Percentiles rank a stretch among this genome's conserved stretches.
phyloP scores from a whole-genome alignment of 2,113 vertebrate genomes.

The Cepphus grylle region DNA sequence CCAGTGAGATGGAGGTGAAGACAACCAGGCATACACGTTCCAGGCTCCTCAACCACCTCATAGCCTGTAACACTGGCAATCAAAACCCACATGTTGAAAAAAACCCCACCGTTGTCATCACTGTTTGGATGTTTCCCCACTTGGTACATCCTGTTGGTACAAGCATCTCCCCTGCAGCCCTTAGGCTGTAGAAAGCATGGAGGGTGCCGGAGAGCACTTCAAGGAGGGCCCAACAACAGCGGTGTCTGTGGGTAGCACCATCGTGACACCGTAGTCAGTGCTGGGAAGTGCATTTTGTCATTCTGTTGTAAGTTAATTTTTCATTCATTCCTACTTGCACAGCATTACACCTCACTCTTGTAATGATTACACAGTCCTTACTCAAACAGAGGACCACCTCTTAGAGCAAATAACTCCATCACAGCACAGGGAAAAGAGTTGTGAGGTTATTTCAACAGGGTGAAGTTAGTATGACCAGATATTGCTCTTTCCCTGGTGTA shows the following conservation, averaged over 20 bases:
- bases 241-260: too few species aligned
- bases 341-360: background rate
- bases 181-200: background rate
- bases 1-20: background rate
- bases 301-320: background rate
- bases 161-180: background rate
- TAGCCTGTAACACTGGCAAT: background rate
- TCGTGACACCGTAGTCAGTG: background rate
- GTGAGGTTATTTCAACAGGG: background rate
- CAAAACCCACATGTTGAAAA: background rate
- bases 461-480: background rate
- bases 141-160: background rate
- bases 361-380: background rate
- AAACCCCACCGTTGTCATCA: accelerated
- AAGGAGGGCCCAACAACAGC: background rate
- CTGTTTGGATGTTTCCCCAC: background rate
- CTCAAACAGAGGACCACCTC: background rate
- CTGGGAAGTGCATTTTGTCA: background rate
- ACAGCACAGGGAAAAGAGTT: background rate
- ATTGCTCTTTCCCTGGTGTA: background rate
- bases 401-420: background rate
- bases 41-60: background rate
- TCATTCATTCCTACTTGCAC: background rate
- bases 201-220: background rate
- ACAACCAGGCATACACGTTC: background rate